Percentiles rank a stretch among this genome's conserved stretches.
These are phyloP conservation scores for Meteorus colon DNA, from an alignment of 2,888 invertebrate genomes.

Conservation along the genomic window DNA sequence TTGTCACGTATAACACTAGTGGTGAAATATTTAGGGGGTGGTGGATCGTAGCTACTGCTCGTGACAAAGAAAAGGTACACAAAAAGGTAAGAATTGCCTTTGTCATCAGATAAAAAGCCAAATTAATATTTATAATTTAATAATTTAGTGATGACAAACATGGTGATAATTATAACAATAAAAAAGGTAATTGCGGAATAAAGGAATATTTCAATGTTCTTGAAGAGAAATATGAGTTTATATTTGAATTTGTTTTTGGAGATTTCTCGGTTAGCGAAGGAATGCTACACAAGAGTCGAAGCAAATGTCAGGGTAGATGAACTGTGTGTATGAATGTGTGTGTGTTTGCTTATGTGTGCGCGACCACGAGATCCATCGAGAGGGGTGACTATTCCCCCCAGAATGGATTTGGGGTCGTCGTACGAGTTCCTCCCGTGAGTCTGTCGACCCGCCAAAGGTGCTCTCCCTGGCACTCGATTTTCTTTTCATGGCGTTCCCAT, in stretches of 20 bases:
- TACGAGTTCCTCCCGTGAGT: slow-evolving; percentile 68
- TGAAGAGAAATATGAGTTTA: too few species aligned
- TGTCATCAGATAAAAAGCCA: background rate
- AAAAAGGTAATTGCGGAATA: too few species aligned
- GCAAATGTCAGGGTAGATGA: slow-evolving; percentile 26
- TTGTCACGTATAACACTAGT: slow-evolving; percentile 17
- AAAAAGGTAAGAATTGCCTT: slow-evolving; percentile 34
- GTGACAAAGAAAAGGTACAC: slow-evolving; percentile 9
- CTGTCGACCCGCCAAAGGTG: slow-evolving; percentile 69
- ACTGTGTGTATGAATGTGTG: slow-evolving; percentile 16
- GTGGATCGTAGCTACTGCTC: slow-evolving; percentile 16
- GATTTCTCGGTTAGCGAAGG: background rate
- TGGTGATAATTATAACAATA: background rate
- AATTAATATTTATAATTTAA: background rate
- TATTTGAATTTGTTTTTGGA: too few species aligned
- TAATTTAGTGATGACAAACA: background rate
- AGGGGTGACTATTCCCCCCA: slow-evolving; percentile 50
- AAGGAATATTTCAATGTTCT: too few species aligned
- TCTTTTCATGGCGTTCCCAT: slow-evolving; percentile 41
- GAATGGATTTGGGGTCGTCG: slow-evolving; percentile 67
- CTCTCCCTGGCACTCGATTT: slow-evolving; percentile 50
- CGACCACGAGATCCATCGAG: slow-evolving; percentile 44
- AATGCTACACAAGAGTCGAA: slow-evolving; percentile 18
- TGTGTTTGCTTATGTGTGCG: background rate
- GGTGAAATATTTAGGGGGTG: background rate